These are phyloP conservation scores for Hafferia zeledoni DNA, from an alignment of 2,797 vertebrate species.

Conservation along the genomic window DNA sequence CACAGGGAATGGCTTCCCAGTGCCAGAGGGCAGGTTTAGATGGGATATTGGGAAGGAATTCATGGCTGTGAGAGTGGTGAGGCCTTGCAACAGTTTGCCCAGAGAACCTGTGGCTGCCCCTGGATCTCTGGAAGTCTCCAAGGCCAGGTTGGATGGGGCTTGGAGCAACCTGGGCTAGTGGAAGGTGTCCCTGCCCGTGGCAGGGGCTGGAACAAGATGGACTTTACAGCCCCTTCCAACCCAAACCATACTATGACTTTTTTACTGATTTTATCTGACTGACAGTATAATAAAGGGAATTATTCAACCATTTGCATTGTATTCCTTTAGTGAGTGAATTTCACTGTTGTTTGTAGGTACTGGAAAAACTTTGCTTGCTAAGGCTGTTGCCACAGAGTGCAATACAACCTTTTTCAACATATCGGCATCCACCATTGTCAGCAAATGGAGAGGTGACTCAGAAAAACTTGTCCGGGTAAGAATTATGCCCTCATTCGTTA, in stretches of 20 bases:
- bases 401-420: conserved; percentile 98
- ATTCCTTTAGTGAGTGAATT: not conserved
- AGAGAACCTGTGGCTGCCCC: not conserved
- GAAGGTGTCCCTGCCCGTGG: rapidly evolving
- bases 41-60: not conserved
- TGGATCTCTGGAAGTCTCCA: not conserved
- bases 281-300: not conserved
- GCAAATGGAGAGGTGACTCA: conserved; percentile 98
- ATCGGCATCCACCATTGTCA: conserved; percentile 95
- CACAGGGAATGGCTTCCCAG: not conserved
- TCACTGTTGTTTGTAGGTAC: conserved; percentile 80
- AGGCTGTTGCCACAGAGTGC: conserved; percentile 95
- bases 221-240: not conserved
- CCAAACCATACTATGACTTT: not conserved
- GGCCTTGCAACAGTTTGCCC: not conserved
- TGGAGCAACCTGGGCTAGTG: rapidly evolving
- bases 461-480: conserved; percentile 95
- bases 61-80: rapidly evolving
- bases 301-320: not conserved
- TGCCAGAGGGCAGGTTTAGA: not conserved
- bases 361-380: conserved; percentile 96
- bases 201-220: rapidly evolving
- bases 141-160: rapidly evolving
- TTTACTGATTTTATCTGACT: not conserved
- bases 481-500: not conserved